Conservation (phyloP, 2,113 vertebrate species). For the Sturnira hondurensis region DNA sequence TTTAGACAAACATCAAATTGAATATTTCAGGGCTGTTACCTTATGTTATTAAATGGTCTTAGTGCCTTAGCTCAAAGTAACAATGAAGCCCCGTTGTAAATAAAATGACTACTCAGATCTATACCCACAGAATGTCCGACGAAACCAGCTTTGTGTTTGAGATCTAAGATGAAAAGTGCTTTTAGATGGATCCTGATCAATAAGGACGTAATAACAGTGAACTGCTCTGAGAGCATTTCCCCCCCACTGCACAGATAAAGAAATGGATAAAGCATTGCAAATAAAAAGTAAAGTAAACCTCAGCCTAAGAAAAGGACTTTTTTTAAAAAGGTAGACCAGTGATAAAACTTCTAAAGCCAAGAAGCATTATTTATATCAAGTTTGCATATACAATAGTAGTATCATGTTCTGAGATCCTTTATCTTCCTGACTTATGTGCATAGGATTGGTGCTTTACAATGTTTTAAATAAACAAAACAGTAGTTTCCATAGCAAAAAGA, state of each 20-base stretch:
- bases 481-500: not conserved
- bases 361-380: not conserved
- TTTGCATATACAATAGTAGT: not conserved
- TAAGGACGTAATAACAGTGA: not conserved
- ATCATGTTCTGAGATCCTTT: not conserved
- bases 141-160: not conserved
- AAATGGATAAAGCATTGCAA: not conserved
- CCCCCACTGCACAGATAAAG: not conserved
- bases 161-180: not conserved
- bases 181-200: not conserved
- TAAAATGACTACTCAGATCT: not conserved
- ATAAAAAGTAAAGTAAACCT: not conserved
- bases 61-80: not conserved
- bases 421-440: not conserved
- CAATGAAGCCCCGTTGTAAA: not conserved
- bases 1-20: not conserved
- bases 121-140: not conserved
- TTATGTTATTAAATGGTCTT: not conserved
- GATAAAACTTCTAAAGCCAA: not conserved
- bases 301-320: not conserved
- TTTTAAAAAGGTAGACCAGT: not conserved
- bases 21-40: not conserved
- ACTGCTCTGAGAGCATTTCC: not conserved
- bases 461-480: not conserved
- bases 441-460: not conserved